These are phyloP conservation scores for Chloroceryle inda DNA, from an alignment of 2,797 vertebrate species.

Conservation along the genomic window DNA sequence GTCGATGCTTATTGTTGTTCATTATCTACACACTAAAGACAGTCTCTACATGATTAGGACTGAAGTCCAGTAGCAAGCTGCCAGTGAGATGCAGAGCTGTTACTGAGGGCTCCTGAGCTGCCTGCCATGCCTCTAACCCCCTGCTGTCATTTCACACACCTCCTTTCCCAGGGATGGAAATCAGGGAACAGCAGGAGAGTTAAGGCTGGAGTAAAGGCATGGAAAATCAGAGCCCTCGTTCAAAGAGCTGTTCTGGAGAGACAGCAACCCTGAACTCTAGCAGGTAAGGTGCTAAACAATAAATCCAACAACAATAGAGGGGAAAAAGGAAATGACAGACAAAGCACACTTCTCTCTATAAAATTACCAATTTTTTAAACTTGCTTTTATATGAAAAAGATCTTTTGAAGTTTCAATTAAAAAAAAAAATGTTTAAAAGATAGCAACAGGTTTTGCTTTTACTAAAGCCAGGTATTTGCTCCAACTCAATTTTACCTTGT, in stretches of 20 bases:
- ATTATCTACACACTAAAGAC: background rate
- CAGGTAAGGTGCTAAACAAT: background rate
- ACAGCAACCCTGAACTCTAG: background rate
- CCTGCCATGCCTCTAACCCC: background rate
- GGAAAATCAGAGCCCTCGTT: background rate
- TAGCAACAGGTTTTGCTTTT: background rate
- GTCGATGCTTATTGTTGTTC: background rate
- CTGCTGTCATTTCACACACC: background rate
- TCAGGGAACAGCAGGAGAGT: background rate
- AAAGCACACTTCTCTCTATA: background rate
- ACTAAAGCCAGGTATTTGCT: background rate
- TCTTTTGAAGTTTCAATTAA: background rate
- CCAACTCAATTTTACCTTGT: background rate
- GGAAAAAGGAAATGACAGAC: background rate
- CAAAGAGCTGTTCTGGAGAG: background rate
- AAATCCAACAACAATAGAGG: background rate
- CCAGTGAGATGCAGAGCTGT: background rate
- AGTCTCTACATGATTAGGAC: rapidly evolving
- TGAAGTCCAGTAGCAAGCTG: background rate
- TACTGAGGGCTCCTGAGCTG: background rate
- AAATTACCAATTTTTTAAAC: background rate
- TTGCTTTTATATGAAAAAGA: background rate
- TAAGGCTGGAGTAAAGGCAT: background rate
- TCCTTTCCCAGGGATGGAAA: background rate
- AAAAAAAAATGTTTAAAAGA: background rate